Conservation (phyloP, 2,888 invertebrate species). For the Hypselothyrea guttata region DNA sequence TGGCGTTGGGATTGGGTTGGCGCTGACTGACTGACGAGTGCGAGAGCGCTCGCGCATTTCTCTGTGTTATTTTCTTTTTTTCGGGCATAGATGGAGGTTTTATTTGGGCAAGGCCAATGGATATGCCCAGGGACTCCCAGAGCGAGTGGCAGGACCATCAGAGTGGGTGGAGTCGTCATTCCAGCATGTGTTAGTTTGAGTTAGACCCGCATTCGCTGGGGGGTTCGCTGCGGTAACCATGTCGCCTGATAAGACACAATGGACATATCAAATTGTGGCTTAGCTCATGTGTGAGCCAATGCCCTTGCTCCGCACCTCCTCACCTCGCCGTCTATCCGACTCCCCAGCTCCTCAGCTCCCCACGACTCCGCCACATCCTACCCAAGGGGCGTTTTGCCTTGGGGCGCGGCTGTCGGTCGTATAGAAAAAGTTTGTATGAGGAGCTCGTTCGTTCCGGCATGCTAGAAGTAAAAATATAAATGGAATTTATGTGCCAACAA, state of each 20-base stretch:
- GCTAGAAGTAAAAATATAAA: constrained; percentile 62
- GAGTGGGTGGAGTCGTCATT: constrained; percentile 20
- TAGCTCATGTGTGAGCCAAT: constrained; percentile 55
- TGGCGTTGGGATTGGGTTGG: constrained; percentile 20
- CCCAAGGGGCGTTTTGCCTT: constrained; percentile 48
- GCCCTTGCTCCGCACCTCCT: background rate
- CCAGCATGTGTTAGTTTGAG: constrained; percentile 65
- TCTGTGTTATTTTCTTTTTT: constrained; percentile 42
- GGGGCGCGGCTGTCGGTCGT: constrained; percentile 49
- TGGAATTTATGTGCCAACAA: constrained; percentile 70
- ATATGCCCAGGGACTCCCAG: constrained; percentile 55
- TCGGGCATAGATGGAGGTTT: constrained; percentile 47
- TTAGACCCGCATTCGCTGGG: constrained; percentile 57
- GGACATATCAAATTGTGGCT: constrained; percentile 81
- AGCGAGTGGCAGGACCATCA: background rate
- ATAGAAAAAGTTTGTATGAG: constrained; percentile 16
- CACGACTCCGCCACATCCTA: background rate
- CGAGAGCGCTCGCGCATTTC: constrained; percentile 61
- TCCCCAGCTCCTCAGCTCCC: background rate
- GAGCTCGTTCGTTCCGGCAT: constrained; percentile 23
- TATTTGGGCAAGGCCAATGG: constrained; percentile 75
- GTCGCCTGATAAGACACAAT: constrained; percentile 81
- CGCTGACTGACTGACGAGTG: constrained; percentile 56
- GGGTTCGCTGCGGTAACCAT: constrained; percentile 73
- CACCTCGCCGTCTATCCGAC: too few species aligned